phyloP scores from a whole-genome alignment of 2,888 invertebrate species.

The Microctonus aethiopoides region DNA sequence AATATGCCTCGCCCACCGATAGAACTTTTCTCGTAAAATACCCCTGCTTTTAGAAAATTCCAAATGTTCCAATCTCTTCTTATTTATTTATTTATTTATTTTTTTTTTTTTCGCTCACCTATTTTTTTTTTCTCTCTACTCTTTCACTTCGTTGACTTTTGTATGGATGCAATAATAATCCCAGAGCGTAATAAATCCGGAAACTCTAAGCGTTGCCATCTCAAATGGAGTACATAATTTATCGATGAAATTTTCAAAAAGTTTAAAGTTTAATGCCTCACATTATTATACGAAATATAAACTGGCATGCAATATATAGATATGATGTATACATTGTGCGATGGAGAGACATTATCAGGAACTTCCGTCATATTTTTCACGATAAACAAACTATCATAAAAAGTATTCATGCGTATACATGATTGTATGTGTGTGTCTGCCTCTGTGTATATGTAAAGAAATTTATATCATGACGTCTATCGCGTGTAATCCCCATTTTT shows the following conservation, averaged over 20 bases:
- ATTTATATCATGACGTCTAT: conserved; percentile 17
- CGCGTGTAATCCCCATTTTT: conserved; percentile 3
- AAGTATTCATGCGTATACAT: not conserved
- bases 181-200: not conserved
- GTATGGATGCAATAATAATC: conserved; percentile 1
- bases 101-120: not conserved
- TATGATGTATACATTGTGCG: not conserved
- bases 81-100: conserved; percentile 6
- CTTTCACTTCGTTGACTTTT: not conserved
- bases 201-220: not conserved
- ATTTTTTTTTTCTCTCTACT: conserved; percentile 9
- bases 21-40: conserved; percentile 50
- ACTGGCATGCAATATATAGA: not conserved
- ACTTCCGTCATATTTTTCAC: conserved; percentile 3
- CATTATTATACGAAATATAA: conserved; percentile 1
- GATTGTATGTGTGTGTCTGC: not conserved
- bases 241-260: conserved; percentile 5
- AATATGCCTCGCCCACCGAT: conserved; percentile 35
- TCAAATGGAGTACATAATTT: not conserved
- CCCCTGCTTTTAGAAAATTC: conserved; percentile 24
- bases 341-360: conserved; percentile 1
- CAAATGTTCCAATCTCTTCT: conserved; percentile 10
- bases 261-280: conserved; percentile 2
- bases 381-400: conserved; percentile 18
- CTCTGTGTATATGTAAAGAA: not conserved